A percentile compares a stretch with the other conserved stretches of the same genome.
Conservation (phyloP, 2,113 vertebrate genomes). For the Xiphophorus maculatus region DNA sequence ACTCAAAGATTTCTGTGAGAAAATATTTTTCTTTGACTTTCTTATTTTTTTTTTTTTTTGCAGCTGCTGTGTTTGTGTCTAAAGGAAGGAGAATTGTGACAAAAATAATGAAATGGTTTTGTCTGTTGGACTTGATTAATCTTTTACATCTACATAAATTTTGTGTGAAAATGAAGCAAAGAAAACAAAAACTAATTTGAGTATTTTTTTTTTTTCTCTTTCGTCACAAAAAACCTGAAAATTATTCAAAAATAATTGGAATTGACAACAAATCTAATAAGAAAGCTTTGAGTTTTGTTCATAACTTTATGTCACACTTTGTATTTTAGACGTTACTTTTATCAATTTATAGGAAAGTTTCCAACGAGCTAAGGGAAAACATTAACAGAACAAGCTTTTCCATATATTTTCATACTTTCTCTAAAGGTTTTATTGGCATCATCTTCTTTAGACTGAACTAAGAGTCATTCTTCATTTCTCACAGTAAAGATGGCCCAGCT, state of each 20-base stretch:
- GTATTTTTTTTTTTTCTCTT: neutral
- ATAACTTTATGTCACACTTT: neutral
- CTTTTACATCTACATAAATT: neutral
- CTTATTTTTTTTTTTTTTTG: too few relatives aligned
- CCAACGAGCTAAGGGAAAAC: neutral
- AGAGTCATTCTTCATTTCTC: conserved; percentile 3
- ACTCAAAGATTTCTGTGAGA: too few relatives aligned
- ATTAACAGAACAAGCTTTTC: neutral
- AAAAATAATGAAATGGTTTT: too few relatives aligned
- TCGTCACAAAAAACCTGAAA: neutral
- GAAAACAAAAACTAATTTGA: too few relatives aligned
- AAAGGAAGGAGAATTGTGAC: too few relatives aligned
- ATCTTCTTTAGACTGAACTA: neutral
- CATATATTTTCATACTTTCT: neutral
- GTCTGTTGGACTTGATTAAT: too few relatives aligned
- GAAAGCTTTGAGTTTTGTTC: neutral
- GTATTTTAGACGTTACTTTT: neutral
- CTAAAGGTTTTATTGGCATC: neutral
- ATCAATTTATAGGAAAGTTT: neutral
- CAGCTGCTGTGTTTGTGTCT: too few relatives aligned
- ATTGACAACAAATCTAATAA: neutral
- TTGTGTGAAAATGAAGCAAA: neutral
- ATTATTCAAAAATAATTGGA: neutral
- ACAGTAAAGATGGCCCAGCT: neutral
- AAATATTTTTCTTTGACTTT: too few relatives aligned